A percentile compares a stretch with the other conserved stretches of the same genome.
Conservation (phyloP, 2,113 vertebrate genomes). For the rabbit (Oryctolagus cuniculus) region DNA sequence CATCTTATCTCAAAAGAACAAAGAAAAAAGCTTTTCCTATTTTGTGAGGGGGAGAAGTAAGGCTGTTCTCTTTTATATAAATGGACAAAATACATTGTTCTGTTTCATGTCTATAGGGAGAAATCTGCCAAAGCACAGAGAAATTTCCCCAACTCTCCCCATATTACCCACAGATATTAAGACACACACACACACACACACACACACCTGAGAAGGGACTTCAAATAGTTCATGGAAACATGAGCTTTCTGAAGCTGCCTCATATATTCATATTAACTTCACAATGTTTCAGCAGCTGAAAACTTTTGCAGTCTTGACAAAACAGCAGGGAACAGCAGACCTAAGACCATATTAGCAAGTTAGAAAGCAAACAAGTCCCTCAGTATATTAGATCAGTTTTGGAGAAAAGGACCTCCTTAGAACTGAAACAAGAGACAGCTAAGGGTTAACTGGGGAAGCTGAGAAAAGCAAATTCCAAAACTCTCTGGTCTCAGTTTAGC, state of each 20-base stretch:
- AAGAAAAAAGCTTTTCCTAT: neutral
- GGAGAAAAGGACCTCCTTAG: neutral
- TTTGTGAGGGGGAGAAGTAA: neutral
- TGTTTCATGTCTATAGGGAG: neutral
- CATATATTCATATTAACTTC: neutral
- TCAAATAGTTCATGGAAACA: too few relatives aligned
- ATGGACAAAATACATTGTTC: neutral
- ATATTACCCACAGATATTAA: neutral
- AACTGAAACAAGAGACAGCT: neutral
- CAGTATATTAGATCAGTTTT: neutral
- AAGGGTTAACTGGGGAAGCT: too few relatives aligned
- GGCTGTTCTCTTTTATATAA: neutral
- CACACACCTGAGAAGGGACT: neutral
- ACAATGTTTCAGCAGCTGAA: neutral
- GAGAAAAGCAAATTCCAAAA: too few relatives aligned
- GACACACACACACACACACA: too few relatives aligned
- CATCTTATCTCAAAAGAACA: neutral
- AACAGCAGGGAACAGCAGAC: neutral
- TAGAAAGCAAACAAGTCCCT: neutral
- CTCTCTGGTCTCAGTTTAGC: too few relatives aligned
- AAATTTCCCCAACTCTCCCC: neutral
- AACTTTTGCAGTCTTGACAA: neutral
- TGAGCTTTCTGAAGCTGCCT: too few relatives aligned
- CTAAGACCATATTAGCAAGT: neutral
- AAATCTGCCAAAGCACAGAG: neutral